Evolutionary conservation across 1,140 invertebrate genomes (phyloP), one percentile per base, ranked within the genome.

Genomic region (Dinoponera quadriceps): DNA sequence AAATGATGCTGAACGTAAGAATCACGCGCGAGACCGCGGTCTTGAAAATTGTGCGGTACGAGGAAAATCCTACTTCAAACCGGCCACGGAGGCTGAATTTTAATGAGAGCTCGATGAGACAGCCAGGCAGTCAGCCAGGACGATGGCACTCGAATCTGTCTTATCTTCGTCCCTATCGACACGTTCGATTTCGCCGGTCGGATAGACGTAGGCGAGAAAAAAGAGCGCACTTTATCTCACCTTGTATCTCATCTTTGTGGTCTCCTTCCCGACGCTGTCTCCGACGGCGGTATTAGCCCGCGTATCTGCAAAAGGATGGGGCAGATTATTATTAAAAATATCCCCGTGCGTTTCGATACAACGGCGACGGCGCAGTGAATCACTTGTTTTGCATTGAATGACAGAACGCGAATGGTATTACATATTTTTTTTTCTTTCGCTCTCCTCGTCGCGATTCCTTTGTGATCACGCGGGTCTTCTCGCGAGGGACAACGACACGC

Each of bases 181-280:
- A 29, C 29, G n/a, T 22, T 57, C 16, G n/a, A 57, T 57, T 44
- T 44, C 20, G 49, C 29, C 27, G 16, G 11, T 20, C n/a, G 49
- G 54, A 22, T 20, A 71, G 16, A 59, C 22, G 29, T 48, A 51
- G 22, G 29, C 22, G 27, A 18, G 51, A 49, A 49, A 38, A 68
- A n/a, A n/a, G n/a, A 63, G 44, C 27, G 20, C 4, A 4, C n/a
- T n/a, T n/a, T 22, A 2, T 22, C 89, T 90, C 27, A 89, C 90
- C 89, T 90, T 90, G 73, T 91, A 90, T 68, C 73, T 91, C 90
- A 90, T 91, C 29, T 68, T 85, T 27, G 57, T n/a, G 29, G 59
- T 44, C 48, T 29, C 14, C 72, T 84, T 57, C 20, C 13, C 11
- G 25, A 1, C 25, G 25, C 33, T 18, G 18, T 29, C 29, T 3